phyloP scores from a whole-genome alignment of 1,140 invertebrate genomes.

The Zaprionus kolodkinae region DNA sequence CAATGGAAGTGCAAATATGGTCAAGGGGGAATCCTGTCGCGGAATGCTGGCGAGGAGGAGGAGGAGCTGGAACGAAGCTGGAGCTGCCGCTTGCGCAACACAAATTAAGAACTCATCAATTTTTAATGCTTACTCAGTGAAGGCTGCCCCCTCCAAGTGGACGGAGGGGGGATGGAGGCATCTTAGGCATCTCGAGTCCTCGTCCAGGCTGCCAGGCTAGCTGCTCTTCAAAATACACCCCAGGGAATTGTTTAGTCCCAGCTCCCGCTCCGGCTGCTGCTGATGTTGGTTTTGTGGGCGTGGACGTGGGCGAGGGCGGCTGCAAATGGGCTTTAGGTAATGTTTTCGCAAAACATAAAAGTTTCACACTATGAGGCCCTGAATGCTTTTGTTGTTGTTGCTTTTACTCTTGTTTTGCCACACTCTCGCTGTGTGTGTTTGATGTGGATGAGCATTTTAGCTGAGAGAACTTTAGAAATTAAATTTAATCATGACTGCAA shows the following conservation, averaged over 20 bases:
- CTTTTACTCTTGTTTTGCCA: slow-evolving; percentile 15
- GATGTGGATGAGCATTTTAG: slow-evolving; percentile 13
- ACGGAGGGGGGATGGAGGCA: neutral
- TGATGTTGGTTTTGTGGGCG: slow-evolving; percentile 7
- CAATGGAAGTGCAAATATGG: slow-evolving; percentile 15
- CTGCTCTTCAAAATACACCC: slow-evolving; percentile 75
- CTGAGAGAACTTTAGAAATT: slow-evolving; percentile 38
- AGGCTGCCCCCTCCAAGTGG: slow-evolving; percentile 29
- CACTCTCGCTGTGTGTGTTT: slow-evolving; percentile 15
- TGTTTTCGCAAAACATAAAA: slow-evolving; percentile 75
- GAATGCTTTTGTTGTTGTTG: slow-evolving; percentile 32
- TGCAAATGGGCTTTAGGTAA: slow-evolving; percentile 66
- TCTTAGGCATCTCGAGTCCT: slow-evolving; percentile 24
- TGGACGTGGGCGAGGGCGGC: slow-evolving; percentile 25
- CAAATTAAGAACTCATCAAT: slow-evolving; percentile 83
- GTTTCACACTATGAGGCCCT: slow-evolving; percentile 65
- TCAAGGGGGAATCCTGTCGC: neutral
- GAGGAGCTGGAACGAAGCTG: neutral
- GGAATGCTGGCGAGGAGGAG: neutral
- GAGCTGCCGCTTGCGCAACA: slow-evolving; percentile 48
- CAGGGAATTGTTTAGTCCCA: slow-evolving; percentile 60
- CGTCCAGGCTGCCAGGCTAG: neutral
- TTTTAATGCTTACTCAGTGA: slow-evolving; percentile 75
- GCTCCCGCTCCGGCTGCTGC: neutral
- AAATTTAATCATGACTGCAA: slow-evolving; percentile 25